Conservation (phyloP, 2,113 vertebrate genomes). For the Hypomesus transpacificus region DNA sequence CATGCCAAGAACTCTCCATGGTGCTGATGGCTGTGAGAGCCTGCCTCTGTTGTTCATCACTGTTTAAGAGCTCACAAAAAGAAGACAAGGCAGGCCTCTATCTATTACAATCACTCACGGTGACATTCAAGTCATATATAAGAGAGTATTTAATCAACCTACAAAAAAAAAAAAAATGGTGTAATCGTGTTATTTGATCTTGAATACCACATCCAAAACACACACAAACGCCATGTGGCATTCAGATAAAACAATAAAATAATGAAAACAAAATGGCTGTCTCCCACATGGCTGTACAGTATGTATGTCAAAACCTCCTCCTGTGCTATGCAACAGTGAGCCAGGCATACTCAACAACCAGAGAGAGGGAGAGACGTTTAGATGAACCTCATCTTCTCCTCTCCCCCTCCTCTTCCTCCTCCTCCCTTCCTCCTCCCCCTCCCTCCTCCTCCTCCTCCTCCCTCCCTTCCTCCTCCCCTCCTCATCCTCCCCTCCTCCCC, state of each 20-base stretch:
- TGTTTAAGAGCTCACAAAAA: not conserved
- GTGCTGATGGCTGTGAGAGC: slow-evolving; percentile 41
- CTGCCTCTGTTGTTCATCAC: not conserved
- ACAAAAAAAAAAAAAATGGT: no score
- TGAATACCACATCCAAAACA: no score
- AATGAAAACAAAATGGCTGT: not conserved
- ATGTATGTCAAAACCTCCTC: slow-evolving; percentile 23
- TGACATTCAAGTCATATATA: no score
- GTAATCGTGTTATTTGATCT: no score
- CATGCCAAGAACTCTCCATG: slow-evolving; percentile 48
- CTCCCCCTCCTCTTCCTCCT: slow-evolving; percentile 37
- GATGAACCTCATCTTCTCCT: slow-evolving; percentile 40
- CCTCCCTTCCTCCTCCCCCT: slow-evolving; percentile 15
- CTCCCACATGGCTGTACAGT: not conserved
- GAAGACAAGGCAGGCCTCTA: not conserved
- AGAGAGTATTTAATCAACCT: no score
- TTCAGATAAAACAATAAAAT: not conserved
- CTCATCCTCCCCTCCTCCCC: slow-evolving; percentile 20
- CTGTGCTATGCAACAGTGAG: slow-evolving; percentile 47
- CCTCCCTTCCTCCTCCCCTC: slow-evolving; percentile 45
- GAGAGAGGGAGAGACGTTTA: slow-evolving; percentile 51
- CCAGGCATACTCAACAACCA: slow-evolving; percentile 29
- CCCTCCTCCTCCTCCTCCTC: slow-evolving; percentile 43
- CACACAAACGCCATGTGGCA: no score
- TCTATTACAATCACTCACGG: no score